Base-by-base conservation (phyloP, 2,888 invertebrate species). In the Sinohyriopsis cumingii region DNA sequence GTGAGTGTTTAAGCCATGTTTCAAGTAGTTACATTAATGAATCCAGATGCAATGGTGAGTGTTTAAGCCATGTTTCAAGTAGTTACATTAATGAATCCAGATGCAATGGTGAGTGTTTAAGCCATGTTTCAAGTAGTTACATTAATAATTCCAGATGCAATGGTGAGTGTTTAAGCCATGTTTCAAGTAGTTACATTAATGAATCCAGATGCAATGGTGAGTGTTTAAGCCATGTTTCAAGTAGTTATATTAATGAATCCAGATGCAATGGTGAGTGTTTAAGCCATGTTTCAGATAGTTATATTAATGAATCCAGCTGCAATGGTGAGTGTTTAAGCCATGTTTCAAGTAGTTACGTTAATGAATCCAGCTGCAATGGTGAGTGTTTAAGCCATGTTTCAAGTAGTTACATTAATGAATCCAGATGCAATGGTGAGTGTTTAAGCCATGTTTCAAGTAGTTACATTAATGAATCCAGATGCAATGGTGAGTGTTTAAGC, bases 281-380 rank as follows among this genome's bases (percentile, higher is more conserved):
- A 45, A 45, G 12, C 12, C 45, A 9, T 45, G 45, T 45, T 45
- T 45, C 12, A 45, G 12, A 12, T 45, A 45, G 45, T 12, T 45
- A n/a, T n/a, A n/a, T n/a, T n/a, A n/a, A n/a, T n/a, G n/a, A 70
- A 77, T 33, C 72, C 79, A 56, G 73, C 69, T 56, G 54, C 65
- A 28, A 28, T 45, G 65, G 65, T 65, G 59, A 69, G 64, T 65
- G 22, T 55, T 12, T 12, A 45, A 45, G 12, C 12, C 45, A 9
- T 45, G 45, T 45, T 45, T 45, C 12, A 45, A 3, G 45, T 45
- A 45, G 45, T 12, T 45, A n/a, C n/a, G n/a, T n/a, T n/a, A n/a
- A n/a, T n/a, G n/a, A 70, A 77, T 33, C 72, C 79, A 56, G 73
- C 69, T 56, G 54, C 65, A 28, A 28, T 45, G 65, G 65, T 65